Evolutionary conservation across 2,113 vertebrate species (phyloP).

Genomic region (Sinocyclocheilus grahami): DNA sequence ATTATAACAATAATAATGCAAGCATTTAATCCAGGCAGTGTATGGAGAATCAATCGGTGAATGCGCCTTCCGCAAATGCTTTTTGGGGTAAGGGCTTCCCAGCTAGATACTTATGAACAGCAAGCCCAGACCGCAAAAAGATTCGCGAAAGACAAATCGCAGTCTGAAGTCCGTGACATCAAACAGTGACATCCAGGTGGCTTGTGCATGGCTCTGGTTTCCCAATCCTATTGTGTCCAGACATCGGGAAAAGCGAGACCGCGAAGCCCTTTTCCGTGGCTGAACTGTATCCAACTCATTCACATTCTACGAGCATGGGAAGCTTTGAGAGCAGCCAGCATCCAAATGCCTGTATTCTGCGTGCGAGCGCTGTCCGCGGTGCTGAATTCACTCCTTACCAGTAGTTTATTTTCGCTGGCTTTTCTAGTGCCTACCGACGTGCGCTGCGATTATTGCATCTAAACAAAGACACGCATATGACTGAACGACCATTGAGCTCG

Average conservation of each 20-base stretch:
- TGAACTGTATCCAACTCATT: constrained; percentile 73
- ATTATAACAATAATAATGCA: constrained; percentile 59
- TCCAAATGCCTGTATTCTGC: constrained; percentile 70
- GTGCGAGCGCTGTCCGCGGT: constrained; percentile 76
- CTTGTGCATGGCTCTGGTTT: constrained; percentile 58
- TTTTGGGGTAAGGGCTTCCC: constrained; percentile 99
- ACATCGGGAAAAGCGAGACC: constrained; percentile 59
- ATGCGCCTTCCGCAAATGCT: constrained; percentile 96
- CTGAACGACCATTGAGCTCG: constrained; percentile 14
- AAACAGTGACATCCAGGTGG: constrained; percentile 59
- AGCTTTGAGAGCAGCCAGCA: constrained; percentile 63
- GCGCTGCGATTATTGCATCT: constrained; percentile 44
- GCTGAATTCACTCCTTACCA: constrained; percentile 68
- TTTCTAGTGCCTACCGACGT: constrained; percentile 55
- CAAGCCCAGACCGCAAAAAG: constrained; percentile 97
- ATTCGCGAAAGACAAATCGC: constrained; percentile 85
- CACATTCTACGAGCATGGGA: constrained; percentile 63
- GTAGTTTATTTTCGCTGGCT: constrained; percentile 68
- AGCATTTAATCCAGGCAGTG: constrained; percentile 64
- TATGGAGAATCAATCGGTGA: constrained; percentile 76
- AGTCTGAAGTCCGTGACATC: constrained; percentile 69
- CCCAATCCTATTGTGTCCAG: constrained; percentile 66
- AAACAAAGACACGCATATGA: constrained; percentile 19
- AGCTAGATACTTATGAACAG: constrained; percentile 93
- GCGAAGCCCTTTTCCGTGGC: constrained; percentile 59